Evolutionary conservation across 1,140 invertebrate species (phyloP).

Genomic region (Zaprionus capensis): DNA sequence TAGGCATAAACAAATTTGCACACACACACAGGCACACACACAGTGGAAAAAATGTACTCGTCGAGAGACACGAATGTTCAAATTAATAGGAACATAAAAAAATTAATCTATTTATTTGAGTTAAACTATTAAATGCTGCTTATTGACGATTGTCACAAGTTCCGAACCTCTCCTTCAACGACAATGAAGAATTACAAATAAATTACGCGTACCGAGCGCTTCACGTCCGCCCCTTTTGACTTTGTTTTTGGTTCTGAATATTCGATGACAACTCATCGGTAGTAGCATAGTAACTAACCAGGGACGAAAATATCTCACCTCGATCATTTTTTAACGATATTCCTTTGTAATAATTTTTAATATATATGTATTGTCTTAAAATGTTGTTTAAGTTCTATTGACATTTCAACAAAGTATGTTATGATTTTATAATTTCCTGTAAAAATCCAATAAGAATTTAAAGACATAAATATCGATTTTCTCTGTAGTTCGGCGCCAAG

Average conservation of each 20-base stretch:
- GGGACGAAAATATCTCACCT: conserved; percentile 18
- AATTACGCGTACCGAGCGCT: conserved; percentile 50
- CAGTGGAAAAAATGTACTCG: conserved; percentile 16
- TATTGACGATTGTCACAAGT: conserved; percentile 20
- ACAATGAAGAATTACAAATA: conserved; percentile 45
- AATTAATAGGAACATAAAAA: neutral
- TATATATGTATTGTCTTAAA: neutral
- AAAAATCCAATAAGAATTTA: neutral
- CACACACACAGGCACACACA: conserved; percentile 12
- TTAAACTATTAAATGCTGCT: conserved; percentile 14
- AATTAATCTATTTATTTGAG: neutral
- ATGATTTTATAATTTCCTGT: neutral
- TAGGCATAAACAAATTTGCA: conserved; percentile 16
- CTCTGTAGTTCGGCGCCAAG: neutral
- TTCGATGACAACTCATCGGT: conserved; percentile 48
- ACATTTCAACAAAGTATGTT: neutral
- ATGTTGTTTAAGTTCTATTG: neutral
- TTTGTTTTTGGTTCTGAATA: conserved; percentile 49
- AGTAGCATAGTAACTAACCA: conserved; percentile 8
- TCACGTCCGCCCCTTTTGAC: conserved; percentile 52
- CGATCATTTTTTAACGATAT: neutral
- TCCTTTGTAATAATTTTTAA: conserved; percentile 15
- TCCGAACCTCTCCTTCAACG: conserved; percentile 16
- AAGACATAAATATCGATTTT: neutral
- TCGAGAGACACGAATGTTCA: neutral